A percentile compares a stretch with the other conserved stretches of the same genome.
These are phyloP conservation scores for Bursaphelenchus mucronatus DNA, from an alignment of 1,140 invertebrate genomes.

Conservation along the genomic window DNA sequence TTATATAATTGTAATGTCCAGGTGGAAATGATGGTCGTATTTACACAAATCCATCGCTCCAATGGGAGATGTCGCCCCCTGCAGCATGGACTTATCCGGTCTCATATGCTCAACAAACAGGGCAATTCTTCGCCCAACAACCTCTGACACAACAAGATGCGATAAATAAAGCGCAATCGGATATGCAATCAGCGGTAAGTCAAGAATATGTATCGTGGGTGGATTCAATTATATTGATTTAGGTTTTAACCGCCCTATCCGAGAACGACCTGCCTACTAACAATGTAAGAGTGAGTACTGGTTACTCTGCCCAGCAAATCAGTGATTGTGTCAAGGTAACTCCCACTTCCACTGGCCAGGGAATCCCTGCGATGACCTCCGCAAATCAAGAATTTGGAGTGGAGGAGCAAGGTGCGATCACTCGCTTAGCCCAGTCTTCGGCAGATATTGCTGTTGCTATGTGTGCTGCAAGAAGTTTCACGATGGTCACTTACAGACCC, in stretches of 20 bases:
- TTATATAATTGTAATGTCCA: conserved; percentile 5
- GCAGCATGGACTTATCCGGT: conserved; percentile 22
- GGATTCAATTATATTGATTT: conserved; percentile 1
- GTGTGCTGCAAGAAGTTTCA: conserved; percentile 8
- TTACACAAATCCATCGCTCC: conserved; percentile 23
- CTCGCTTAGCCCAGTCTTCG: conserved; percentile 5
- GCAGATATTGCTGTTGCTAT: background rate
- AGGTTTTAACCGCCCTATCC: conserved; percentile 17
- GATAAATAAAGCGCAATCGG: conserved; percentile 11
- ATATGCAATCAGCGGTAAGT: conserved; percentile 22
- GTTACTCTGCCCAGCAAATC: conserved; percentile 23
- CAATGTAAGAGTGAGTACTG: conserved; percentile 2
- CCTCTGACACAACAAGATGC: conserved; percentile 21
- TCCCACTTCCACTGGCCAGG: conserved; percentile 6
- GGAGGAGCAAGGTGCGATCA: conserved; percentile 14
- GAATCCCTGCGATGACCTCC: background rate
- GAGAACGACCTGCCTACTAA: conserved; percentile 18
- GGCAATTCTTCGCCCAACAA: conserved; percentile 18
- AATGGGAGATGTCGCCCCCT: conserved; percentile 19
- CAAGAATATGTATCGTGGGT: background rate
- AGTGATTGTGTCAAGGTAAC: conserved; percentile 24
- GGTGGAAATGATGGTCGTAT: conserved; percentile 19
- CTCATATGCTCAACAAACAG: conserved; percentile 15
- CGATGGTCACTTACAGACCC: conserved; percentile 10
- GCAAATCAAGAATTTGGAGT: conserved; percentile 4